phyloP scores from a whole-genome alignment of 2,888 invertebrate genomes.

The Arctia plantaginis region DNA sequence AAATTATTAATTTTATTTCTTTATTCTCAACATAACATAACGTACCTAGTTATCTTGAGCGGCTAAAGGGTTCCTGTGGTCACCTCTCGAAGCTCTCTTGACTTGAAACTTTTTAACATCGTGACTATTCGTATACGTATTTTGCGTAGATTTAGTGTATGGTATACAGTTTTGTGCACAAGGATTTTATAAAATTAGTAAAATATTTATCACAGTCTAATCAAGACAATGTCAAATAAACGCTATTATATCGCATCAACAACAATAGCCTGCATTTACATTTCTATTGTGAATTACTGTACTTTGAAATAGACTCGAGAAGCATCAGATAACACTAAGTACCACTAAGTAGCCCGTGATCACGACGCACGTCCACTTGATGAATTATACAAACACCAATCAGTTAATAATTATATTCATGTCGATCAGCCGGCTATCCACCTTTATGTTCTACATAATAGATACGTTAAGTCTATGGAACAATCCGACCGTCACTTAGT shows the following conservation, averaged over 20 bases:
- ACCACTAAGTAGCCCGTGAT: slow-evolving; percentile 78
- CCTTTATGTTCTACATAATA: slow-evolving; percentile 84
- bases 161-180: background rate
- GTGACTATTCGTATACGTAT: background rate
- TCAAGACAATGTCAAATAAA: slow-evolving; percentile 63
- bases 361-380: slow-evolving; percentile 72
- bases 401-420: slow-evolving; percentile 86
- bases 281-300: slow-evolving; percentile 73
- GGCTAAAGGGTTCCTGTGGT: no score
- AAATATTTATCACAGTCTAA: background rate
- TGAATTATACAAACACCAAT: slow-evolving; percentile 86
- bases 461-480: slow-evolving; percentile 84
- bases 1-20: no score
- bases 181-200: background rate
- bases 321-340: slow-evolving; percentile 79
- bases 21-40: no score
- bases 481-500: slow-evolving; percentile 76
- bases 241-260: slow-evolving; percentile 60
- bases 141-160: no score
- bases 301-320: slow-evolving; percentile 60
- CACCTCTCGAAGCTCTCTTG: no score
- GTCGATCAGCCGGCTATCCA: slow-evolving; percentile 83
- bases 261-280: slow-evolving; percentile 77
- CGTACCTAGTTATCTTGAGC: no score
- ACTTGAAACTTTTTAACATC: no score